Conservation (phyloP, 1,140 invertebrate species). For the Diorhabda sublineata region DNA sequence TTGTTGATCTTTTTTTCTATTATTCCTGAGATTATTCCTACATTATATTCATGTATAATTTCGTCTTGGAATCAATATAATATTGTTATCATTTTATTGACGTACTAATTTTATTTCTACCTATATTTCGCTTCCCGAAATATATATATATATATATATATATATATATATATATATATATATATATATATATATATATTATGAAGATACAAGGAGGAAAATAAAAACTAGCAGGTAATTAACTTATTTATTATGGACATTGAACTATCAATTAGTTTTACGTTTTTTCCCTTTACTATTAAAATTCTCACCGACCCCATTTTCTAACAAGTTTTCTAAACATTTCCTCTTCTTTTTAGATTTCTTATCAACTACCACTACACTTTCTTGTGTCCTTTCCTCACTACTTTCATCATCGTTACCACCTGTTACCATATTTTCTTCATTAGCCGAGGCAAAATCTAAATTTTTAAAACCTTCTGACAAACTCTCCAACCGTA, state of each 20-base stretch:
- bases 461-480: conserved; percentile 39
- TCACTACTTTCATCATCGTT: not conserved
- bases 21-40: not conserved
- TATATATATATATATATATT: no score
- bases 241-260: not conserved
- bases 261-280: not conserved
- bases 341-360: not conserved
- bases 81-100: conserved; percentile 1
- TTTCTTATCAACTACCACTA: not conserved
- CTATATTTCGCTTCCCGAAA: no score
- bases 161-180: no score
- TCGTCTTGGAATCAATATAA: conserved; percentile 1
- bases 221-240: no score
- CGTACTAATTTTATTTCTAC: not conserved
- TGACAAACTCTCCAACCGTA: conserved; percentile 45
- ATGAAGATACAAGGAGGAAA: no score
- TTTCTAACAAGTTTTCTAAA: not conserved
- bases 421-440: not conserved
- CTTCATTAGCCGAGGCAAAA: not conserved
- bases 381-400: not conserved
- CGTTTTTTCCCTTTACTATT: not conserved
- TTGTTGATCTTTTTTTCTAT: not conserved
- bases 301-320: not conserved
- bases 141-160: no score
- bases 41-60: conserved; percentile 3